phyloP scores from a whole-genome alignment of 2,797 vertebrate species.

The Sebastes goodei region DNA sequence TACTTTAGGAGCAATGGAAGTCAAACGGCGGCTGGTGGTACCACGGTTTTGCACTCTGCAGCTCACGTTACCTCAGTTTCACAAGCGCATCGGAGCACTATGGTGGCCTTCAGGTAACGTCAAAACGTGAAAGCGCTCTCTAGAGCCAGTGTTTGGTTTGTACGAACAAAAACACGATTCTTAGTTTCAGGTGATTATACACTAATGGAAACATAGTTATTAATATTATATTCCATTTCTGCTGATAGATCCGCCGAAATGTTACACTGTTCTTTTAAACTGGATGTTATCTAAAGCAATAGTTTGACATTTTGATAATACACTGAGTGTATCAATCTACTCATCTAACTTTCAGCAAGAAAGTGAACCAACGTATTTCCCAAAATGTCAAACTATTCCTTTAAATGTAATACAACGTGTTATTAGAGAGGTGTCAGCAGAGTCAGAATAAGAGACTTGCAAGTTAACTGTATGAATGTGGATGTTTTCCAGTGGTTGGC shows the following conservation, averaged over 20 bases:
- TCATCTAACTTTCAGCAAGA: too few species aligned
- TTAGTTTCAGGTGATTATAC: too few species aligned
- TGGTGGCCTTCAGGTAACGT: too few species aligned
- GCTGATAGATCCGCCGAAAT: too few species aligned
- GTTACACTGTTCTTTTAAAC: too few species aligned
- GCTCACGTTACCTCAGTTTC: too few species aligned
- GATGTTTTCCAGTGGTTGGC: neutral
- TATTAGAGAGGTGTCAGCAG: neutral
- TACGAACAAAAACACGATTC: too few species aligned
- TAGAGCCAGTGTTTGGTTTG: too few species aligned
- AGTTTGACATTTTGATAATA: neutral
- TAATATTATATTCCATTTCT: too few species aligned
- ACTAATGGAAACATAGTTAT: accelerated
- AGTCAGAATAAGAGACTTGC: neutral
- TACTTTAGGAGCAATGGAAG: too few species aligned
- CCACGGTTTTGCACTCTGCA: accelerated
- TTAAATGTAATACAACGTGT: neutral
- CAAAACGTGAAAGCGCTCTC: accelerated
- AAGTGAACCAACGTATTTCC: too few species aligned
- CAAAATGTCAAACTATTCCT: neutral
- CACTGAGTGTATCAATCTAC: too few species aligned
- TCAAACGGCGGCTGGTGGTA: accelerated
- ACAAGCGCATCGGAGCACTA: accelerated
- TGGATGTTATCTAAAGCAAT: neutral
- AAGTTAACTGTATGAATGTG: neutral